A percentile compares a stretch with the other conserved stretches of the same genome.
Conservation (phyloP, 64 coral and sea anemone species). For the Catalaphyllia jardinei region DNA sequence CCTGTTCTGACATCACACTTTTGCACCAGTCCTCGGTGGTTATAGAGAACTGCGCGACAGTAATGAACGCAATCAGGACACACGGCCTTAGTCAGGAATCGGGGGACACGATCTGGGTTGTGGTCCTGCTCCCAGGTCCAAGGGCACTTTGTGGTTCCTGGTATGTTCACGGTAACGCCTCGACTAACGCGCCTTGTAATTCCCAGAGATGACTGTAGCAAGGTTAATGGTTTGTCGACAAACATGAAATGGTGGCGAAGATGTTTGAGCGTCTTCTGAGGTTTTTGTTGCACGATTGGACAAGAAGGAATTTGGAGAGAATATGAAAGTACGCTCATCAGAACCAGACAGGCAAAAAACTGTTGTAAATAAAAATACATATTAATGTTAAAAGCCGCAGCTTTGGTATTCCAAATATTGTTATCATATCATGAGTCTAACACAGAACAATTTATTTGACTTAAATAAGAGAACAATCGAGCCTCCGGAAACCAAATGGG, state of each 20-base stretch:
- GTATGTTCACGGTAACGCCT: neutral
- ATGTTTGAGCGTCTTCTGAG: neutral
- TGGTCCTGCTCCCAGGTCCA: constrained; percentile 50
- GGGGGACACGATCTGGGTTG: constrained; percentile 45
- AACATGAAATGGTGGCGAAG: neutral
- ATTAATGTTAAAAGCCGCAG: no score
- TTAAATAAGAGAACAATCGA: no score
- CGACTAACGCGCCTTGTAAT: constrained; percentile 21
- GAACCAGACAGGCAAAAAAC: neutral
- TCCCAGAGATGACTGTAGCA: neutral
- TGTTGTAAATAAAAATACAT: neutral
- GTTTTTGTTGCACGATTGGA: neutral
- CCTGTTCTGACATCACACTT: constrained; percentile 49
- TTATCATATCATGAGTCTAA: no score
- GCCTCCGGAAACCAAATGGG: no score
- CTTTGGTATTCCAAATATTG: no score
- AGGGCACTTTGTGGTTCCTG: constrained; percentile 27
- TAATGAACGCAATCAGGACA: constrained; percentile 40
- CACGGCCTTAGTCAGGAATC: constrained; percentile 53
- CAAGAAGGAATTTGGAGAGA: neutral
- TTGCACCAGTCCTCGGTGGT: constrained; percentile 28
- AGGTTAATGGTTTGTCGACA: neutral
- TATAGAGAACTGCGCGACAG: constrained; percentile 34
- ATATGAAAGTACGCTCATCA: neutral
- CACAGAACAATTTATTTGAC: no score